Conservation (phyloP, 2,888 invertebrate genomes). For the Fragum fragum region DNA sequence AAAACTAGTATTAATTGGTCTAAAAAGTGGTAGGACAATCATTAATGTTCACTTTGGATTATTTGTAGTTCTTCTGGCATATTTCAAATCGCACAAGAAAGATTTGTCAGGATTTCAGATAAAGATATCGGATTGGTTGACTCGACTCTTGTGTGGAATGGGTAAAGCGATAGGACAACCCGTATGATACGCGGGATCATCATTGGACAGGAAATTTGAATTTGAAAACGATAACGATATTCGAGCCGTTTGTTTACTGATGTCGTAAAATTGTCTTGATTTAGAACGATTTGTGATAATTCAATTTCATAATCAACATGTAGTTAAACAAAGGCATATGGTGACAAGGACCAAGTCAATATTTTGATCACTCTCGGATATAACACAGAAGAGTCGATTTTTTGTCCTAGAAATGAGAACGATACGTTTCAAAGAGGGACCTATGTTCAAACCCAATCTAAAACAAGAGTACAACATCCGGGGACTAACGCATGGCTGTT, state of each 20-base stretch:
- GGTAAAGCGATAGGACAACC: background rate
- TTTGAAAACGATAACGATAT: constrained; percentile 52
- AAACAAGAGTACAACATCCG: no score
- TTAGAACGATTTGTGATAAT: constrained; percentile 59
- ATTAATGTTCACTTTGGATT: no score
- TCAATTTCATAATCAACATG: constrained; percentile 59
- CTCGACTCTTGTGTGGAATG: no score
- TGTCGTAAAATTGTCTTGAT: constrained; percentile 67
- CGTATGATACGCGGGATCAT: constrained; percentile 38
- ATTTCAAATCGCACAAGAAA: no score
- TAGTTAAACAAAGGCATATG: constrained; percentile 65
- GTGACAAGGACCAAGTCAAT: constrained; percentile 58
- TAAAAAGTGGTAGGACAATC: no score
- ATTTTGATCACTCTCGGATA: constrained; percentile 51
- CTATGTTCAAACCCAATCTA: no score
- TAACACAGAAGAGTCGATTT: constrained; percentile 39
- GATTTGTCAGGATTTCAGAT: no score
- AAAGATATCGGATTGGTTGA: no score
- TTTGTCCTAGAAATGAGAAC: background rate
- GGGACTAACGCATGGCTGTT: no score
- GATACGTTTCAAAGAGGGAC: no score
- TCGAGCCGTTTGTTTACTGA: constrained; percentile 46
- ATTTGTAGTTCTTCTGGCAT: no score
- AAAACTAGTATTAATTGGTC: no score
- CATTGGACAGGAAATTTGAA: constrained; percentile 64